A percentile compares a stretch with the other conserved stretches of the same genome.
Conservation (phyloP, 2,113 vertebrate genomes). For the Pteruthius melanotis region DNA sequence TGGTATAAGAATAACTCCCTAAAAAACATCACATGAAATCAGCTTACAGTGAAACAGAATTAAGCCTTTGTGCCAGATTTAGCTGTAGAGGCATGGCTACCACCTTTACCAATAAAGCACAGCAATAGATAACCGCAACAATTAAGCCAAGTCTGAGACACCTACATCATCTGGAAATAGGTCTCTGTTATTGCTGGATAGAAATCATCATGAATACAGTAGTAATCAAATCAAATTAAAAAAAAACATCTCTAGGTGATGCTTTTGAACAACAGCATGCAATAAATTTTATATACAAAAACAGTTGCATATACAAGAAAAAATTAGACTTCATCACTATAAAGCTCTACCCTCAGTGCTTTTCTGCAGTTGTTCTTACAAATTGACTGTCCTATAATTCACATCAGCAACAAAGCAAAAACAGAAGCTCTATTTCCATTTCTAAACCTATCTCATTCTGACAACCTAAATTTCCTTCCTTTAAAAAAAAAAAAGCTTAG, state of each 20-base stretch:
- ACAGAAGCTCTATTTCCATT: neutral
- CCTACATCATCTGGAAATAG: neutral
- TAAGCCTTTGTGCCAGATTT: neutral
- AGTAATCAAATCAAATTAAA: neutral
- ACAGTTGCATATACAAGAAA: neutral
- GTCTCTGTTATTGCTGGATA: neutral
- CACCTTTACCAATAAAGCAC: neutral
- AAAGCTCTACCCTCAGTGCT: neutral
- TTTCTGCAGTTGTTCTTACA: neutral
- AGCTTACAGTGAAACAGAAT: neutral
- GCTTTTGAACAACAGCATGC: neutral
- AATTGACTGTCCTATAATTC: neutral
- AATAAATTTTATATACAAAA: neutral
- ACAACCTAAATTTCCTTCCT: constrained; percentile 38
- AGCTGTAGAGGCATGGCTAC: neutral
- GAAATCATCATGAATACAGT: neutral
- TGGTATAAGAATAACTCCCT: neutral
- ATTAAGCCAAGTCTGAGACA: neutral
- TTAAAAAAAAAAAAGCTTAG: constrained; percentile 24
- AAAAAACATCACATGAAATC: neutral
- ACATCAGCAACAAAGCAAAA: neutral
- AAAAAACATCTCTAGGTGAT: neutral
- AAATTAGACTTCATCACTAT: neutral
- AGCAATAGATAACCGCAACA: neutral
- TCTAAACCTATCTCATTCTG: neutral